Conservation (phyloP, 2,888 invertebrate species). For the Pinctada fucata region DNA sequence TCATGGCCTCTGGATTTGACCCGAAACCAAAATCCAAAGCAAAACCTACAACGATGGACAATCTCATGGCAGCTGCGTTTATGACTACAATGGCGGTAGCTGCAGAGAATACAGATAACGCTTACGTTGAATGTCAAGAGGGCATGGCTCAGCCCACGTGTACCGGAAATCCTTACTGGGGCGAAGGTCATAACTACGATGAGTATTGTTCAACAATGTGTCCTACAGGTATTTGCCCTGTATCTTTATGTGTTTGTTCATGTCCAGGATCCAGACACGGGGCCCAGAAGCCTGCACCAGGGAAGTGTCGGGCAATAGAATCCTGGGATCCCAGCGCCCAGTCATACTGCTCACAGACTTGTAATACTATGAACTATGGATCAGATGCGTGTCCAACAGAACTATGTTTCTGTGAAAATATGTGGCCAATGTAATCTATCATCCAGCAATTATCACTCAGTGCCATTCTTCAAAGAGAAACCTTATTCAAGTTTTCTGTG, state of each 20-base stretch:
- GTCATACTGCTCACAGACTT: not conserved
- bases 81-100: slow-evolving; percentile 7
- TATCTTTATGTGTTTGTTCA: slow-evolving; percentile 23
- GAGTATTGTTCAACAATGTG: slow-evolving; percentile 35
- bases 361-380: not conserved
- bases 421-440: not conserved
- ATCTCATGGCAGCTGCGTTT: slow-evolving; percentile 15
- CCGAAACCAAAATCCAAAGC: not conserved
- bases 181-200: slow-evolving; percentile 22
- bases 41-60: not conserved
- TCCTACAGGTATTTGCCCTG: slow-evolving; percentile 34
- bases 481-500: too few species aligned
- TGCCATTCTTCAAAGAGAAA: too few species aligned
- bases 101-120: slow-evolving; percentile 26
- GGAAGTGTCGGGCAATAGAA: slow-evolving; percentile 15
- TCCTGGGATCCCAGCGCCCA: slow-evolving; percentile 11
- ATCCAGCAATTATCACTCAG: too few species aligned
- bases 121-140: slow-evolving; percentile 32
- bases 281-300: not conserved
- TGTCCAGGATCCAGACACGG: slow-evolving; percentile 11
- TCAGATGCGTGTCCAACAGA: not conserved
- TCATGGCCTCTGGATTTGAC: not conserved
- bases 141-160: slow-evolving; percentile 31
- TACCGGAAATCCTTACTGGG: slow-evolving; percentile 34
- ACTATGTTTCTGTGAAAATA: not conserved